These are phyloP conservation scores for Anthophora plumipes DNA, from an alignment of 2,888 invertebrate genomes.

Conservation along the genomic window DNA sequence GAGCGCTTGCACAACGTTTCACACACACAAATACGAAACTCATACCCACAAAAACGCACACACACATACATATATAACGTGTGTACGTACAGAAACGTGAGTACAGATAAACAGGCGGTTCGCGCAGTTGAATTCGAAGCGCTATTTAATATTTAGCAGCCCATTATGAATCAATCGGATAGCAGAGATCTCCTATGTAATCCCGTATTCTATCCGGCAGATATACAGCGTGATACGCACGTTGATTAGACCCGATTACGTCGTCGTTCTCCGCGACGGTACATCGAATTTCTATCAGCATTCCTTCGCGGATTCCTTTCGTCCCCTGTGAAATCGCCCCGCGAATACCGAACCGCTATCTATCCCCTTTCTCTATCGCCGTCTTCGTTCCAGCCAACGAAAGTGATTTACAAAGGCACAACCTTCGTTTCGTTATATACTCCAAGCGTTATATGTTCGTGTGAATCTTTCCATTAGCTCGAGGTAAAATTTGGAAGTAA, in stretches of 20 bases:
- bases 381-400: neutral
- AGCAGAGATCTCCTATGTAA: slow-evolving; percentile 46
- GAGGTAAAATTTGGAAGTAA: no score
- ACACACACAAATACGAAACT: no score
- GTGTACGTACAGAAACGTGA: neutral
- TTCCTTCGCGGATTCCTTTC: slow-evolving; percentile 57
- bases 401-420: slow-evolving; percentile 6
- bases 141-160: slow-evolving; percentile 58
- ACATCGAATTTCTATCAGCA: slow-evolving; percentile 59
- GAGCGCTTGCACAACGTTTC: slow-evolving; percentile 37
- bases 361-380: no score
- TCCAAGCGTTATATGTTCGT: neutral
- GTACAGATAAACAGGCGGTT: neutral
- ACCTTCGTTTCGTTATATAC: no score
- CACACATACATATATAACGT: neutral
- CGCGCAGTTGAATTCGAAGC: slow-evolving; percentile 46
- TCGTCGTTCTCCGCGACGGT: slow-evolving; percentile 44
- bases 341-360: slow-evolving; percentile 25
- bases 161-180: slow-evolving; percentile 64
- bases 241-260: slow-evolving; percentile 68
- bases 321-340: slow-evolving; percentile 26
- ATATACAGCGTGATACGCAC: slow-evolving; percentile 60
- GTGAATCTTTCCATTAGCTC: no score
- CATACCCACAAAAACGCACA: no score
- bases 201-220: slow-evolving; percentile 64